These are phyloP conservation scores for Heliothis peltigera DNA, from an alignment of 2,888 invertebrate species.

Conservation along the genomic window DNA sequence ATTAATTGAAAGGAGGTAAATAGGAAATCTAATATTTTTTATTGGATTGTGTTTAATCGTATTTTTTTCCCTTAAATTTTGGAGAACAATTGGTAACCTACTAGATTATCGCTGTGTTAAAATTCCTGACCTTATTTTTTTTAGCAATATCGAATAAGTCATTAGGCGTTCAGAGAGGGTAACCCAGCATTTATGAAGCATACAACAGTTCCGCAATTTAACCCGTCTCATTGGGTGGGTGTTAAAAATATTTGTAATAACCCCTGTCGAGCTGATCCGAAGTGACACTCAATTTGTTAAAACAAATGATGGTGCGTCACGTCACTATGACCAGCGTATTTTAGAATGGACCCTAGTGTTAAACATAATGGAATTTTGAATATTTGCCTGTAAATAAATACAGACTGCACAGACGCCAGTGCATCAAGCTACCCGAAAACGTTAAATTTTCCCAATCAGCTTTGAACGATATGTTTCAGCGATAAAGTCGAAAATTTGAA, in stretches of 20 bases:
- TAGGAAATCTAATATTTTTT: background rate
- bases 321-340: slow-evolving; percentile 31
- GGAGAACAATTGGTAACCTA: too few relatives aligned
- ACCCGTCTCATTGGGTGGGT: slow-evolving; percentile 57
- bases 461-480: too few relatives aligned
- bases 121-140: background rate
- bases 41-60: too few relatives aligned
- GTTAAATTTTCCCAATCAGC: too few relatives aligned
- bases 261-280: slow-evolving; percentile 62
- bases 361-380: background rate
- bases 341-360: slow-evolving; percentile 1
- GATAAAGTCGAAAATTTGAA: too few relatives aligned
- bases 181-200: slow-evolving; percentile 25
- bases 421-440: too few relatives aligned
- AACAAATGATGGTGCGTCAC: slow-evolving; percentile 56
- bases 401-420: too few relatives aligned
- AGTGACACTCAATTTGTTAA: slow-evolving; percentile 82
- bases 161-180: background rate
- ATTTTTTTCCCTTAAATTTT: too few relatives aligned
- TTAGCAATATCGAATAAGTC: background rate
- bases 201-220: slow-evolving; percentile 57
- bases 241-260: slow-evolving; percentile 75
- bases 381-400: background rate
- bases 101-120: too few relatives aligned
- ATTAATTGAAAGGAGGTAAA: slow-evolving; percentile 26